A percentile compares a stretch with the other conserved stretches of the same genome.
Evolutionary conservation across 2,113 vertebrate genomes (phyloP).

Genomic region (Phrynosoma blainvillii): DNA sequence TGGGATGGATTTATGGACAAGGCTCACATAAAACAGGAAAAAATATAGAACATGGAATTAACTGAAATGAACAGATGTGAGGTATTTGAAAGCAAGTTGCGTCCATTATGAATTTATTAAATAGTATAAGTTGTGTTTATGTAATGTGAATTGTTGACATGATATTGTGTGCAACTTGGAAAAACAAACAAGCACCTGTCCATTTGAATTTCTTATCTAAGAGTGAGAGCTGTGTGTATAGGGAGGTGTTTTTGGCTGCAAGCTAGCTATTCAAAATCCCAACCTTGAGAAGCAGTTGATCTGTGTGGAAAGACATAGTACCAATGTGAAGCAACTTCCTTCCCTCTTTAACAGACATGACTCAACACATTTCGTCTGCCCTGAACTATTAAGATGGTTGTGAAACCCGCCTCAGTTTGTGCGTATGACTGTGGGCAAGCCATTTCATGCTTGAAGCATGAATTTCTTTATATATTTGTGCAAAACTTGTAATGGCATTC

Average conservation of each 20-base stretch:
- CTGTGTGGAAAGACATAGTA: slow-evolving; percentile 14
- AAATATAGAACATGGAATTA: neutral
- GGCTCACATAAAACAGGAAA: neutral
- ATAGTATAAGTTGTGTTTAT: neutral
- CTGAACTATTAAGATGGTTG: slow-evolving; percentile 57
- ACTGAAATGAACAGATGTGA: neutral
- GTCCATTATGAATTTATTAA: neutral
- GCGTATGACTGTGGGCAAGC: slow-evolving; percentile 47
- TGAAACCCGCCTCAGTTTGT: slow-evolving; percentile 33
- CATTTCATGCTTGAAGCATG: slow-evolving; percentile 46
- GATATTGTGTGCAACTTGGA: neutral
- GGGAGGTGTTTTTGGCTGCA: neutral
- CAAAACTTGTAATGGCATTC: neutral
- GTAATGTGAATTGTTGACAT: neutral
- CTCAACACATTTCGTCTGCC: slow-evolving; percentile 67
- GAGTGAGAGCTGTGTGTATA: neutral
- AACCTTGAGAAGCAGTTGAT: neutral
- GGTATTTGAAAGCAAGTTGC: neutral
- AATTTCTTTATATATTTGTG: neutral
- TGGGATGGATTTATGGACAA: neutral
- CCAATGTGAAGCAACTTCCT: slow-evolving; percentile 56
- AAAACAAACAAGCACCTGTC: neutral
- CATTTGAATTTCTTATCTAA: neutral
- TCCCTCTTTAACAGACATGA: slow-evolving; percentile 64
- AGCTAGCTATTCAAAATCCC: neutral